Evolutionary conservation across 2,888 invertebrate genomes (phyloP).

Genomic region (Tenthredo scrophulariae): DNA sequence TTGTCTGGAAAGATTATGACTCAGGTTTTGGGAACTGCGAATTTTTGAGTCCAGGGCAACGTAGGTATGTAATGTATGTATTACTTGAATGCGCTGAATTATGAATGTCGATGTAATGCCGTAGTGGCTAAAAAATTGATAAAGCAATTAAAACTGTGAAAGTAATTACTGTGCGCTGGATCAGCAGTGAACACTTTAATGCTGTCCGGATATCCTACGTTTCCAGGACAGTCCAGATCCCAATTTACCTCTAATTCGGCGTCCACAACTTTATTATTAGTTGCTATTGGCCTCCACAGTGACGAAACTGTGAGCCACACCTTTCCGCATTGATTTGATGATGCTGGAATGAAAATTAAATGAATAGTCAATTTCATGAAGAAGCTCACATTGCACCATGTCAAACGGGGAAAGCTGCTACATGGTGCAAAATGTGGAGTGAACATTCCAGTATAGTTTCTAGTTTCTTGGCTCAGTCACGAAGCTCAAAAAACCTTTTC

Average conservation of each 20-base stretch:
- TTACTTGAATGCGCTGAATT: background rate
- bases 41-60: background rate
- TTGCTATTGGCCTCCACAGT: conserved; percentile 72
- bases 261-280: conserved; percentile 73
- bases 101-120: background rate
- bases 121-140: background rate
- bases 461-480: background rate
- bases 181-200: conserved; percentile 74
- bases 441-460: background rate
- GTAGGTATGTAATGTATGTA: too few species aligned
- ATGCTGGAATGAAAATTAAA: conserved; percentile 60
- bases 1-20: conserved; percentile 64
- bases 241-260: conserved; percentile 80
- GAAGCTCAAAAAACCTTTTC: background rate
- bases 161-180: conserved; percentile 69
- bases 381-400: background rate
- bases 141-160: conserved; percentile 37
- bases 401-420: background rate
- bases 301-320: conserved; percentile 80
- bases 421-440: background rate
- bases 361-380: background rate
- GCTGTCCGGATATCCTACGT: conserved; percentile 69
- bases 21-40: background rate
- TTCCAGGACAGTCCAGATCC: conserved; percentile 77
- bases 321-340: conserved; percentile 76